Evolutionary conservation across 2,113 vertebrate genomes (phyloP).

Genomic region (Anoura caudifer): DNA sequence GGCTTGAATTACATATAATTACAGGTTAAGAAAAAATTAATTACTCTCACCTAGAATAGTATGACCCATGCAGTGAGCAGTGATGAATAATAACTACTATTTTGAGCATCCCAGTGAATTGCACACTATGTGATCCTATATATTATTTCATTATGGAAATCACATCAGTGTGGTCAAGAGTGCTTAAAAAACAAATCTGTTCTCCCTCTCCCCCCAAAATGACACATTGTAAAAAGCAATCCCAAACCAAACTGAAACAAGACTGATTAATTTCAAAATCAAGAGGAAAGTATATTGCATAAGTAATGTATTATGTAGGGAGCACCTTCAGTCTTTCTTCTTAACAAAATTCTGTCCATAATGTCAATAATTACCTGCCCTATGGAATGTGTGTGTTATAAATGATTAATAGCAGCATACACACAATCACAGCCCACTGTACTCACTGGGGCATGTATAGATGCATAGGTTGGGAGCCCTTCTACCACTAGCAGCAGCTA

Average conservation of each 20-base stretch:
- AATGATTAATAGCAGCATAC: too few species aligned
- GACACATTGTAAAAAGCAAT: not conserved
- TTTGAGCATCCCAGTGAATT: not conserved
- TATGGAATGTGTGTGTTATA: rapidly evolving
- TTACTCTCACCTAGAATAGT: conserved; percentile 35
- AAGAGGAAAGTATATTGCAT: not conserved
- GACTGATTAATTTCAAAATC: not conserved
- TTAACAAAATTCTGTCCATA: not conserved
- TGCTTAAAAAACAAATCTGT: not conserved
- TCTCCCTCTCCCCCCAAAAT: not conserved
- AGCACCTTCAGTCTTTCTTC: not conserved
- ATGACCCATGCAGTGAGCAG: not conserved
- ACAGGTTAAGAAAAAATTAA: conserved; percentile 53
- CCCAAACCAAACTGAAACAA: not conserved
- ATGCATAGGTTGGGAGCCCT: rapidly evolving
- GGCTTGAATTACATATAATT: conserved; percentile 65
- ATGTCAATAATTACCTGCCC: not conserved
- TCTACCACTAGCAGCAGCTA: rapidly evolving
- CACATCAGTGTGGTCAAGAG: not conserved
- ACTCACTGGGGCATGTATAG: rapidly evolving
- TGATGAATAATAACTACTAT: not conserved
- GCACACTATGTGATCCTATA: not conserved
- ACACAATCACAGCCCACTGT: rapidly evolving
- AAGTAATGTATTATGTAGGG: not conserved
- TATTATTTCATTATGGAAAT: conserved; percentile 1